Evolutionary conservation across 2,797 vertebrate species (phyloP).

Genomic region (Esox masquinongy): DNA sequence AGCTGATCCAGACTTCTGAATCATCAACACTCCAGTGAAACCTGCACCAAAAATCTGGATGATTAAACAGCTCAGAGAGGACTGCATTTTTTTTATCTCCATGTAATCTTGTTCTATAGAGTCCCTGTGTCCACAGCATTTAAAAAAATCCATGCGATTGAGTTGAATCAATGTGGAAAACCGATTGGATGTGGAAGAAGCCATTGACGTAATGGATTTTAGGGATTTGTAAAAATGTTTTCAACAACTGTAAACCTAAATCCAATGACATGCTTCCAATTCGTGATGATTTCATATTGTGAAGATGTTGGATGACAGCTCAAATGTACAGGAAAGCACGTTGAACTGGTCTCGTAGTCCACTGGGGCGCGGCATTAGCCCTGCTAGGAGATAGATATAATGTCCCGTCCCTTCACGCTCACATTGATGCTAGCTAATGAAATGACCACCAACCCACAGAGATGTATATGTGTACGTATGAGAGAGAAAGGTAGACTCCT

Average conservation of each 20-base stretch:
- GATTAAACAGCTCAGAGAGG: background rate
- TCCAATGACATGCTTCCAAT: too few species aligned
- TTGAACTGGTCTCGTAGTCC: too few species aligned
- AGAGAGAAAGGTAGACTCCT: background rate
- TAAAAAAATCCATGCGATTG: too few species aligned
- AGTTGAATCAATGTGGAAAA: too few species aligned
- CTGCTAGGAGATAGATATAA: background rate
- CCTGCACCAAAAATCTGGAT: background rate
- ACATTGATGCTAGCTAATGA: background rate
- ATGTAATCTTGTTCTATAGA: background rate
- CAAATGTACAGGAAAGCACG: too few species aligned
- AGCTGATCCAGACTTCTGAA: background rate
- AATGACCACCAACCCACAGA: slow-evolving; percentile 15
- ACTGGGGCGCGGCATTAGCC: background rate
- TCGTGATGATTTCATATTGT: too few species aligned
- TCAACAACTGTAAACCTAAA: too few species aligned
- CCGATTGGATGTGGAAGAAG: too few species aligned
- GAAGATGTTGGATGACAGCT: too few species aligned
- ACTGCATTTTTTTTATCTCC: background rate
- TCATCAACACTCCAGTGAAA: background rate
- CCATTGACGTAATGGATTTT: too few species aligned
- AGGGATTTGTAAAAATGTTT: too few species aligned
- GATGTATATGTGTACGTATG: background rate
- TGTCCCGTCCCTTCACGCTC: slow-evolving; percentile 6
- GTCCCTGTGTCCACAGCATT: background rate